phyloP scores from a whole-genome alignment of 1,140 invertebrate genomes.

The Meloidogyne exigua region DNA sequence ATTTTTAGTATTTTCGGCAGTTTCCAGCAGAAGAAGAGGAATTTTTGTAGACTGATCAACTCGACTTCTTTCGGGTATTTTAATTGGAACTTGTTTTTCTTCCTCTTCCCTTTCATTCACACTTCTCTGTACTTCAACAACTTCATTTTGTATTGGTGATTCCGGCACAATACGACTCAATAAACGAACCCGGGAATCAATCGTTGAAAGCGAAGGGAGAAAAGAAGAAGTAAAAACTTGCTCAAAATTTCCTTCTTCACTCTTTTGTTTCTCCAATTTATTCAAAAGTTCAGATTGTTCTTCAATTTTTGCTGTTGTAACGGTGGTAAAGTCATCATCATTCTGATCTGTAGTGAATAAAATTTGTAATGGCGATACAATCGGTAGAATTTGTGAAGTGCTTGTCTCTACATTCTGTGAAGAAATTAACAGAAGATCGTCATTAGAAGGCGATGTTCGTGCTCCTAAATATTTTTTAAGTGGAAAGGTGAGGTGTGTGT shows the following conservation, averaged over 20 bases:
- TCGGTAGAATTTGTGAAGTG: neutral
- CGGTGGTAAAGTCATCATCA: neutral
- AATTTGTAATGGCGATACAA: too few species aligned
- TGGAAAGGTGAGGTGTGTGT: conserved; percentile 2
- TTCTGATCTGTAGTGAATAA: neutral
- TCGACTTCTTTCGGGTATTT: neutral
- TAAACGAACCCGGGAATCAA: neutral
- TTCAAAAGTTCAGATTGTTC: neutral
- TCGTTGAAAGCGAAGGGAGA: neutral
- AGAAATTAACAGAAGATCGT: neutral
- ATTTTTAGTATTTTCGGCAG: neutral
- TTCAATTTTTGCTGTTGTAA: neutral
- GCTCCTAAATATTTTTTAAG: conserved; percentile 1
- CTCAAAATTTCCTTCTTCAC: neutral
- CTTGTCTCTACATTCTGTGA: conserved; percentile 19
- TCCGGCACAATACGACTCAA: neutral
- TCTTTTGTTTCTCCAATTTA: neutral
- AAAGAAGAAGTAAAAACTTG: neutral
- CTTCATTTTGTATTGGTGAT: neutral
- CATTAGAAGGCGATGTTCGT: neutral
- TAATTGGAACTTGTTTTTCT: neutral
- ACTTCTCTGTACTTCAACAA: neutral
- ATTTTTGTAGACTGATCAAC: neutral
- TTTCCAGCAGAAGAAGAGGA: neutral
- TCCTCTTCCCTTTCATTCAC: too few species aligned